Conservation (phyloP, 2,888 invertebrate species). For the Euplexia lucipara region DNA sequence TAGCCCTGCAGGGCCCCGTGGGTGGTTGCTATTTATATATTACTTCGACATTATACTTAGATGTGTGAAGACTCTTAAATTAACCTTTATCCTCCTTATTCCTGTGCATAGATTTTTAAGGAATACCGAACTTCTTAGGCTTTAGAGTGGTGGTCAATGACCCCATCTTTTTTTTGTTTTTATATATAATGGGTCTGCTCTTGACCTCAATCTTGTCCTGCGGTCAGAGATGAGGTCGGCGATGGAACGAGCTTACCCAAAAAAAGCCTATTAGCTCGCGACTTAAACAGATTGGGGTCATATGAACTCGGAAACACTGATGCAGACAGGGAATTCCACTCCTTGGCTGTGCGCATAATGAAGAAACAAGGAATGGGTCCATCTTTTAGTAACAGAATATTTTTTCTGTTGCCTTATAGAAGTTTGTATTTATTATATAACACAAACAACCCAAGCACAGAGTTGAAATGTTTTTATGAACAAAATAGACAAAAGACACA, state of each 20-base stretch:
- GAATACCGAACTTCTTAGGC: not conserved
- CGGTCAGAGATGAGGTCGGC: too few species aligned
- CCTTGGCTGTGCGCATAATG: too few species aligned
- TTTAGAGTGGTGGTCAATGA: not conserved
- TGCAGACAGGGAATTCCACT: too few species aligned
- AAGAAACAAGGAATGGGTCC: too few species aligned
- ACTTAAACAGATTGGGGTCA: too few species aligned
- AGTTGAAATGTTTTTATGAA: not conserved
- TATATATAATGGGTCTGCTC: too few species aligned
- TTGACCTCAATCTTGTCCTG: too few species aligned
- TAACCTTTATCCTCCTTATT: not conserved
- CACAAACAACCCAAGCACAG: not conserved
- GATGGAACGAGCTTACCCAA: too few species aligned
- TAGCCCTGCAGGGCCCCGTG: not conserved
- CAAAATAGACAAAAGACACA: not conserved
- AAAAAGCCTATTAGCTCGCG: too few species aligned
- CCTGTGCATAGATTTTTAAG: not conserved
- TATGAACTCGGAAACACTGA: too few species aligned
- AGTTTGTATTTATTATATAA: not conserved
- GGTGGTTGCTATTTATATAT: not conserved
- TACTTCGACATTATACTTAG: not conserved
- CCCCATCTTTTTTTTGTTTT: not conserved
- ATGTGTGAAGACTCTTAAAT: not conserved
- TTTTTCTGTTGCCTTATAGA: too few species aligned
- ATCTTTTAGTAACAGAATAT: too few species aligned